A percentile compares a stretch with the other conserved stretches of the same genome.
These are phyloP conservation scores for Onchidella celtica DNA, from an alignment of 2,888 invertebrate species.

Conservation along the genomic window DNA sequence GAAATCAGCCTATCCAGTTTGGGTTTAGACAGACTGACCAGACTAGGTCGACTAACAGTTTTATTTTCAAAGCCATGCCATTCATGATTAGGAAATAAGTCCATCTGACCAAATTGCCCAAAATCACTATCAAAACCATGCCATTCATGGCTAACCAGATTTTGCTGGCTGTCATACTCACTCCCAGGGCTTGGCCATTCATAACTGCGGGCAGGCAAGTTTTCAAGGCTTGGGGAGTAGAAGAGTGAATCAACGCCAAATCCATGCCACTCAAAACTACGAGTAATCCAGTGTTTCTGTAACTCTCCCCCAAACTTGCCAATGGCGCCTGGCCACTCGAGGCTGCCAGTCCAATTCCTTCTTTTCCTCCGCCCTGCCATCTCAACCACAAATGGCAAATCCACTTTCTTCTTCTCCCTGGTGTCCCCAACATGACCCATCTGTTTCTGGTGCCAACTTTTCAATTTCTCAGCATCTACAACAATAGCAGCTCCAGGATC, in stretches of 20 bases:
- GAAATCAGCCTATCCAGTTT: no score
- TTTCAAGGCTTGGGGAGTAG: no score
- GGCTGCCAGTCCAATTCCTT: constrained; percentile 26
- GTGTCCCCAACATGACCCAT: no score
- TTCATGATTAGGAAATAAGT: background rate
- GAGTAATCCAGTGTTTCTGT: background rate
- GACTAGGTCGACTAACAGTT: no score
- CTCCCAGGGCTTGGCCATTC: constrained; percentile 16
- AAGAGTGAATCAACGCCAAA: constrained; percentile 5
- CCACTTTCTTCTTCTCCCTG: constrained; percentile 14
- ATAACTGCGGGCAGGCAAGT: background rate
- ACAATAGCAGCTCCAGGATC: constrained; percentile 3
- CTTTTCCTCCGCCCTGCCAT: background rate
- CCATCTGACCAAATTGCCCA: background rate
- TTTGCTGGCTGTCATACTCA: background rate
- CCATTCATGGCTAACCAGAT: background rate
- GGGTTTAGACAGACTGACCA: no score
- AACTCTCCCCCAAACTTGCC: background rate
- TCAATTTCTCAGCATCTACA: constrained; percentile 22
- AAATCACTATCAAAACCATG: background rate
- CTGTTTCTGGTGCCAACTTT: background rate
- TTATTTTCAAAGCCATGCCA: background rate
- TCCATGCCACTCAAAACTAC: constrained; percentile 24
- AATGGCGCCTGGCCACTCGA: background rate
- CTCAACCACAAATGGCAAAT: constrained; percentile 10